These are phyloP conservation scores for Sarcophaga variegata DNA, from an alignment of 2,888 invertebrate species.

Conservation along the genomic window DNA sequence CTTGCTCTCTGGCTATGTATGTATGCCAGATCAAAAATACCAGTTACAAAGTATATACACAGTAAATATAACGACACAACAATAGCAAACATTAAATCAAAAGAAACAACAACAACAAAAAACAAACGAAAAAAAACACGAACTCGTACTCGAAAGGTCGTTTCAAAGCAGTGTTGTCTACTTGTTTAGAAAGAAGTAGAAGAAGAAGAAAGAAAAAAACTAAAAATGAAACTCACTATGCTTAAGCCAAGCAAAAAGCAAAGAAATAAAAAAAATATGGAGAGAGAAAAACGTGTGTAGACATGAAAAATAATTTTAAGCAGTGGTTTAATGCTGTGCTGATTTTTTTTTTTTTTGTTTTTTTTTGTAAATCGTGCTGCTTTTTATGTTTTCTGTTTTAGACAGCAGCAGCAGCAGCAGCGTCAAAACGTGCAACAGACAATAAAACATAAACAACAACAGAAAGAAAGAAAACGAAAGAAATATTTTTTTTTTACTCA, in stretches of 20 bases:
- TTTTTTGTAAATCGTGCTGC: slow-evolving; percentile 56
- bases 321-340: slow-evolving; percentile 69
- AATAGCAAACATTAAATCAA: slow-evolving; percentile 57
- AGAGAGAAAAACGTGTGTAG: slow-evolving; percentile 24
- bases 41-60: slow-evolving; percentile 56
- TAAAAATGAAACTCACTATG: slow-evolving; percentile 19
- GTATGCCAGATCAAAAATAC: slow-evolving; percentile 66
- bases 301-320: slow-evolving; percentile 36
- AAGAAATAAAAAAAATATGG: slow-evolving; percentile 64
- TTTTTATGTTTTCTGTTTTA: slow-evolving; percentile 64
- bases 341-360: slow-evolving; percentile 74
- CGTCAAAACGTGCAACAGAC: slow-evolving; percentile 64
- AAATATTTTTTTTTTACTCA: neutral
- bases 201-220: neutral
- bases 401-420: slow-evolving; percentile 29
- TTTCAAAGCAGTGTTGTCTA: slow-evolving; percentile 81
- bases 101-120: slow-evolving; percentile 54
- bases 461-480: slow-evolving; percentile 44
- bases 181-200: slow-evolving; percentile 39
- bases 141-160: slow-evolving; percentile 81
- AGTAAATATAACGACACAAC: slow-evolving; percentile 1
- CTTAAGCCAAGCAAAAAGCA: slow-evolving; percentile 56
- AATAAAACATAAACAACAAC: slow-evolving; percentile 29
- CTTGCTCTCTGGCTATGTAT: slow-evolving; percentile 2
- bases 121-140: slow-evolving; percentile 66